Evolutionary conservation across 2,113 vertebrate genomes (phyloP), one percentile per base, ranked within the genome.

Genomic region (Cepphus grylle): DNA sequence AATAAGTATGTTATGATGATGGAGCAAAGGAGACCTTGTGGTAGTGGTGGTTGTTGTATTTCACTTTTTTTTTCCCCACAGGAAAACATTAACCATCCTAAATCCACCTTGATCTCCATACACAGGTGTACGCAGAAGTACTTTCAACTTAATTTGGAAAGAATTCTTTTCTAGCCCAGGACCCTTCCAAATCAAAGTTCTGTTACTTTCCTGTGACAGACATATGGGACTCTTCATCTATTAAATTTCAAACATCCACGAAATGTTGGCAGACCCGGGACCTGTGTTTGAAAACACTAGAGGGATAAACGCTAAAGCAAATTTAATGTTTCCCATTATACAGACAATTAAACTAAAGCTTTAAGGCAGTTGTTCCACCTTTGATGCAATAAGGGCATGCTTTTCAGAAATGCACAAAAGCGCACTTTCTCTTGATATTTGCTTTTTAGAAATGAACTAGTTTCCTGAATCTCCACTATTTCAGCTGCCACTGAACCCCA

Each of bases 331-430:
- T 88, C 63, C 59, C 17, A 50, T 90, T 62, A 45, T 20, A 86
- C 4, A 38, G 58, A 21, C 66, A 50, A 94, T 62, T 77, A 74
- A 81, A 90, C 45, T 52, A 27, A 94, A 90, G 59, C 47, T 91
- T 83, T 81, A 32, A 91, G 40, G 40, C 25, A 88, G 53, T 27
- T 76, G 50, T 17, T 86, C 49, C 49, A 74, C n/a, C 43, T 82
- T 55, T 12, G 17, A 59, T 56, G 29, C 34, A 90, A 17, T 22
- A 82, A 38, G 19, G 18, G 11, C 10, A 62, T 65, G 62, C 67
- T 81, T 83, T 91, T 83, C 58, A 86, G 86, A 91, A 86, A 30
- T 23, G 43, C 36, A 91, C 32, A 85, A 79, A 89, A 72, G 49
- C 1, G 0, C 26, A 76, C 42, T 67, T 78, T 36, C 40, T 72